Evolutionary conservation across 2,888 invertebrate genomes (phyloP), one percentile per base, ranked within the genome.

Genomic region (Cephus rjabovi): DNA sequence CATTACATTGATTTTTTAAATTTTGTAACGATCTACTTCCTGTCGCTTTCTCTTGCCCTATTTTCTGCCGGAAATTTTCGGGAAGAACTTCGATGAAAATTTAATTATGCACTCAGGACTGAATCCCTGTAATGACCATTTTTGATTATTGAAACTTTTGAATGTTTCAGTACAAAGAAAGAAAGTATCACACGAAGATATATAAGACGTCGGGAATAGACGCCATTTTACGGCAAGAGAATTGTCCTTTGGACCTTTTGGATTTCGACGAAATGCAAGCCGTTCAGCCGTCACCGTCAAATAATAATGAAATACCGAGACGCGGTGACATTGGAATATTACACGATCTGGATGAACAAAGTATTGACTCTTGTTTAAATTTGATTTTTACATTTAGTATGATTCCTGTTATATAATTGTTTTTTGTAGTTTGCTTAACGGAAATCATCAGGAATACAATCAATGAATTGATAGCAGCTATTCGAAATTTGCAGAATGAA

Each of bases 401-500:
- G 9, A 56, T 9, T 56, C 23, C 23, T 23, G 23, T 23, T 56
- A 56, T 23, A 23, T 23, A 23, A 56, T 23, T 23, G 9, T 56
- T 23, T 9, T 80, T 84, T 79, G 12, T 73, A 91, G 91, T 87
- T 77, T 89, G 89, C 81, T 84, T 90, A 81, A 86, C 89, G 87
- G 93, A 93, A 76, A 92, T 94, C 82, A 92, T 96, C 84, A 93
- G 95, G 84, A 94, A 94, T 89, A 94, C 95, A 9, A 91, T 96
- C 83, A 95, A 94, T 88, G 93, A 94, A 85, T 92, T 96, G 82
- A 94, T 95, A 87, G 93, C 93, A 83, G 93, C 94, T 75, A 94
- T 95, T n/a, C 95, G 95, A 87, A 91, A 94, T 77, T 93, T 97
- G 71, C 95, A 95, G 84, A 93, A 94, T 80, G 96, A 96, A 92